Percentiles rank a stretch among this genome's conserved stretches.
Evolutionary conservation across 2,888 invertebrate genomes (phyloP).

Genomic region (Phyllotreta striolata): DNA sequence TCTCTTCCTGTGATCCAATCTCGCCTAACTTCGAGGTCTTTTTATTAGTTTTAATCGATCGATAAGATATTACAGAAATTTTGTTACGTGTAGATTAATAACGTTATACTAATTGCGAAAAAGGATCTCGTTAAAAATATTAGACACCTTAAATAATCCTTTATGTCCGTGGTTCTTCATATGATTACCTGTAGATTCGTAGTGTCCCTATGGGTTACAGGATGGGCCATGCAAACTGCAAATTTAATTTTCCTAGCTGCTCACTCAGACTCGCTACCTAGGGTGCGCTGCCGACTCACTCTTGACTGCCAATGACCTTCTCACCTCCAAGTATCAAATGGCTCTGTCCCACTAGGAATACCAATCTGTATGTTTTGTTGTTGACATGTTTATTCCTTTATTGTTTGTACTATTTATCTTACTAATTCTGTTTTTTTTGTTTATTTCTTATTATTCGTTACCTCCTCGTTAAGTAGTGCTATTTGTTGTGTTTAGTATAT

Average conservation of each 20-base stretch:
- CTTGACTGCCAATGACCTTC: slow-evolving; percentile 61
- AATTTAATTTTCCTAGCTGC: slow-evolving; percentile 50
- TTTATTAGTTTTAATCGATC: no score
- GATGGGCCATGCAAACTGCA: slow-evolving; percentile 44
- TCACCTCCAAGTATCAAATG: slow-evolving; percentile 68
- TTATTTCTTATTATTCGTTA: slow-evolving; percentile 57
- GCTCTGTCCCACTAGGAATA: slow-evolving; percentile 64
- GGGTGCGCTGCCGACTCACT: slow-evolving; percentile 55
- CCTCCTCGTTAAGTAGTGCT: slow-evolving; percentile 59
- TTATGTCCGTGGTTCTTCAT: slow-evolving; percentile 8
- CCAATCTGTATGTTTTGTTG: slow-evolving; percentile 63
- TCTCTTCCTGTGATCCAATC: background rate
- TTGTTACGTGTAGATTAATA: no score
- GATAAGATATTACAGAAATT: no score
- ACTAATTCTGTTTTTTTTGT: slow-evolving; percentile 35
- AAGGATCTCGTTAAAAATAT: no score
- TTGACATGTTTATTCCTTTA: slow-evolving; percentile 60
- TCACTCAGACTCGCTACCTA: slow-evolving; percentile 52
- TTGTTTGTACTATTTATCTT: slow-evolving; percentile 54
- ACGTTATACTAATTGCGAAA: no score
- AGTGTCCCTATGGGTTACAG: slow-evolving; percentile 40
- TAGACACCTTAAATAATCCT: no score
- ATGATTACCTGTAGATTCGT: slow-evolving; percentile 38
- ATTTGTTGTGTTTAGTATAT: slow-evolving; percentile 35
- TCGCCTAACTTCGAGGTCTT: no score